Evolutionary conservation across 2,888 invertebrate species (phyloP).

Genomic region (Isotomurus palustris): DNA sequence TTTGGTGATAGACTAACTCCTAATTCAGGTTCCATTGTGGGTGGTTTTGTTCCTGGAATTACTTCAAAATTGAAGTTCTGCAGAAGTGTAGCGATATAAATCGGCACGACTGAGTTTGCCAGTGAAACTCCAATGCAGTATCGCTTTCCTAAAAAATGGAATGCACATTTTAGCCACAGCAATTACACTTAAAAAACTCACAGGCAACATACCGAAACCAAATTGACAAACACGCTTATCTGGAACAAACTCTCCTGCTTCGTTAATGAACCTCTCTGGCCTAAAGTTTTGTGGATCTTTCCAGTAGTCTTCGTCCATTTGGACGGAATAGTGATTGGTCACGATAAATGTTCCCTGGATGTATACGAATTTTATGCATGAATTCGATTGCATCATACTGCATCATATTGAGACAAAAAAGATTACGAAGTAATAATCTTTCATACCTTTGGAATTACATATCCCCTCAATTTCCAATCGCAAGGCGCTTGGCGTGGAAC

Average conservation of each 20-base stretch:
- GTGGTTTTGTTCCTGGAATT: constrained; percentile 16
- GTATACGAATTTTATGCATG: too few species aligned
- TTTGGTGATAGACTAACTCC: constrained; percentile 26
- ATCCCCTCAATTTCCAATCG: constrained; percentile 20
- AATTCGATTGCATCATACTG: too few species aligned
- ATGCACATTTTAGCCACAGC: background rate
- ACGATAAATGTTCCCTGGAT: constrained; percentile 19
- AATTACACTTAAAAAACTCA: background rate
- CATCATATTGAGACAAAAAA: too few species aligned
- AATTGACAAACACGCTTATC: constrained; percentile 26
- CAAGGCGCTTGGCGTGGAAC: constrained; percentile 16
- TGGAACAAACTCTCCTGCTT: constrained; percentile 24
- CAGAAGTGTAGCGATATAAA: constrained; percentile 17
- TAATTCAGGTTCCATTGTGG: constrained; percentile 25
- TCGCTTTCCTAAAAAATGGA: constrained; percentile 20
- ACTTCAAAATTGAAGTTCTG: constrained; percentile 23
- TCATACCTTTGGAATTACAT: constrained; percentile 27
- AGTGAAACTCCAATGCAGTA: constrained; percentile 27
- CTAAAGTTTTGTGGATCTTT: constrained; percentile 35
- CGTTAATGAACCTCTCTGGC: constrained; percentile 35
- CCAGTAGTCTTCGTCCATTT: constrained; percentile 30
- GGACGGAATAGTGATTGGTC: constrained; percentile 22
- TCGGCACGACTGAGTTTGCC: constrained; percentile 20
- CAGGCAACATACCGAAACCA: constrained; percentile 25
- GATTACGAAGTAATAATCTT: too few species aligned